phyloP scores from a whole-genome alignment of 2,888 invertebrate species.

The Ectemnius cavifrons region DNA sequence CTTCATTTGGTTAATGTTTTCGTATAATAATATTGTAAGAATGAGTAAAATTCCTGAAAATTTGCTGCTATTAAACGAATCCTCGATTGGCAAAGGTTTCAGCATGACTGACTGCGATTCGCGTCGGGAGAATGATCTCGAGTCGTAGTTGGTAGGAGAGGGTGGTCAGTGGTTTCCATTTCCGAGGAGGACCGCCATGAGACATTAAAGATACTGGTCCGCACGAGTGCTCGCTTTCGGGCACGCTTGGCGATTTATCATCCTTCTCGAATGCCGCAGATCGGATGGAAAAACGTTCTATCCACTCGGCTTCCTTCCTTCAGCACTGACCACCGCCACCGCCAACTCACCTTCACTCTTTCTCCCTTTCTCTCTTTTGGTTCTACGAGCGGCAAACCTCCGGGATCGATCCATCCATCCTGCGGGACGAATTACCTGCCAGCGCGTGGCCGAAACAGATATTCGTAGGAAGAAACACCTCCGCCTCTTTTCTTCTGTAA shows the following conservation, averaged over 20 bases:
- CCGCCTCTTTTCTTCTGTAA: background rate
- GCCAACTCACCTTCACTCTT: background rate
- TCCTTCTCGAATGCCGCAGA: slow-evolving; percentile 55
- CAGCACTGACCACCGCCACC: slow-evolving; percentile 13
- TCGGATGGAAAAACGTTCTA: slow-evolving; percentile 57
- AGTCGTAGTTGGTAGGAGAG: slow-evolving; percentile 43
- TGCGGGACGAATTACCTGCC: slow-evolving; percentile 65
- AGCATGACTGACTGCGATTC: no score
- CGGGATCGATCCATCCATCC: slow-evolving; percentile 68
- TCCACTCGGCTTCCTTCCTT: slow-evolving; percentile 18
- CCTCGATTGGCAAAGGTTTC: no score
- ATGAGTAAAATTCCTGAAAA: no score
- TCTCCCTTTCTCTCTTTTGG: slow-evolving; percentile 22
- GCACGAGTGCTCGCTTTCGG: slow-evolving; percentile 45
- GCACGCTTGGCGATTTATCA: slow-evolving; percentile 71
- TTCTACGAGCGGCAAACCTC: slow-evolving; percentile 19
- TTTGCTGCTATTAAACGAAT: no score
- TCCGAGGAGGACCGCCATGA: slow-evolving; percentile 48
- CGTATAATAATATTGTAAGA: no score
- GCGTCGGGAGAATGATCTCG: slow-evolving; percentile 42
- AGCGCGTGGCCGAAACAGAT: slow-evolving; percentile 59
- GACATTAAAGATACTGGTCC: slow-evolving; percentile 65
- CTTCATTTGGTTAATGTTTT: no score
- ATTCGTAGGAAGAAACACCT: slow-evolving; percentile 45
- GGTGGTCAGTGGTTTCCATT: slow-evolving; percentile 27